These are phyloP conservation scores for Ditylenchus dipsaci DNA, from an alignment of 1,140 invertebrate genomes.

Conservation along the genomic window DNA sequence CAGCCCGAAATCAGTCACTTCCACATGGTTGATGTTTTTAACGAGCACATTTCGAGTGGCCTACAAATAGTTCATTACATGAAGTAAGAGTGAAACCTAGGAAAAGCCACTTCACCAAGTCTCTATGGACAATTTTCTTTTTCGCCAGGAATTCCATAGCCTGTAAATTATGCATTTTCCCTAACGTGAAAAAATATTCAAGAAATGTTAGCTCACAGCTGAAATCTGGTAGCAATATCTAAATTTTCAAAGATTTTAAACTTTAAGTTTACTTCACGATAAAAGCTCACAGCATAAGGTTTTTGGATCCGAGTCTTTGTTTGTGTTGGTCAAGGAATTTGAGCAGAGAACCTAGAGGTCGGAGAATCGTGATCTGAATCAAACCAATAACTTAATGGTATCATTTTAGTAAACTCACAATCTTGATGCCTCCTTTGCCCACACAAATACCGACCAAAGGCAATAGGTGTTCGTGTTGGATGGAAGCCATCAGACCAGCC, in stretches of 20 bases:
- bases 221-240: constrained; percentile 78
- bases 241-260: neutral
- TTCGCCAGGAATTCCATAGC: constrained; percentile 95
- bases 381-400: constrained; percentile 83
- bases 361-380: constrained; percentile 78
- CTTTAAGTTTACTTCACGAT: neutral
- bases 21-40: constrained; percentile 84
- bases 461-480: constrained; percentile 88
- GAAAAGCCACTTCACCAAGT: constrained; percentile 72
- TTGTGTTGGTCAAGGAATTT: constrained; percentile 89
- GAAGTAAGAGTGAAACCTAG: neutral
- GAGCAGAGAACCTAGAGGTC: constrained; percentile 88
- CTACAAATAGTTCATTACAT: too few relatives aligned
- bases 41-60: constrained; percentile 90
- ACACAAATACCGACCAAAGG: constrained; percentile 84
- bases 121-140: constrained; percentile 84
- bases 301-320: constrained; percentile 88
- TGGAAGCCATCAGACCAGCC: constrained; percentile 94
- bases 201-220: too few relatives aligned
- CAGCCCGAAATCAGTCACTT: constrained; percentile 88
- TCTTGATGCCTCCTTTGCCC: constrained; percentile 43
- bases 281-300: constrained; percentile 83
- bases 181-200: too few relatives aligned
- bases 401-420: constrained; percentile 31
- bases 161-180: constrained; percentile 55